Evolutionary conservation across 1,140 invertebrate species (phyloP), one percentile per base, ranked within the genome.

Genomic region (Gryon sp.): DNA sequence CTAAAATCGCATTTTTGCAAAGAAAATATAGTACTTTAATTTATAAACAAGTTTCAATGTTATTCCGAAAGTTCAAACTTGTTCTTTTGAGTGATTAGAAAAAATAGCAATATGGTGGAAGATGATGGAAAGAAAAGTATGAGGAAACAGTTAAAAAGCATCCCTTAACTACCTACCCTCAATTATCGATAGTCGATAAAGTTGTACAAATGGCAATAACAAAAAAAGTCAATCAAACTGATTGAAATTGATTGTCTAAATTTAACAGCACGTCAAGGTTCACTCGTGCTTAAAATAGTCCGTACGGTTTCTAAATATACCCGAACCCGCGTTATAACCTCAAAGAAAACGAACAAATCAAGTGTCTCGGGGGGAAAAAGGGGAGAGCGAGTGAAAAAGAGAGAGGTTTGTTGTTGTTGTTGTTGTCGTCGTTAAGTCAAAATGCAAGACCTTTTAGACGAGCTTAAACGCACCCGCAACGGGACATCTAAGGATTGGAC

Each of bases 401-500:
- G 9, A 2, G 7, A n/a, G n/a, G n/a, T n/a, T n/a, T n/a, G n/a
- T n/a, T n/a, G n/a, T n/a, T n/a, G n/a, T n/a, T n/a, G n/a, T n/a
- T n/a, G n/a, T n/a, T n/a, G n/a, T n/a, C n/a, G n/a, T n/a, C n/a
- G n/a, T n/a, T n/a, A n/a, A n/a, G n/a, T n/a, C n/a, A n/a, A n/a
- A n/a, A n/a, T n/a, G n/a, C n/a, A n/a, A n/a, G n/a, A n/a, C n/a
- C n/a, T 26, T 68, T 68, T 19, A 68, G 15, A 43, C 4, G 18
- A 32, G 43, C 12, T 48, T 30, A 20, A 59, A 19, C 20, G 11
- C 4, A 9, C 41, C 36, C 46, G 32, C n/a, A 19, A 50, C 50
- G 28, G 59, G 48, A 63, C 57, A 55, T 72, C 57, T 72, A 72
- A 72, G 68, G 32, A 72, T 28, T 57, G 18, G 32, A 50, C 30